phyloP scores from a whole-genome alignment of 2,888 invertebrate genomes.

The Cheilosia pagana region DNA sequence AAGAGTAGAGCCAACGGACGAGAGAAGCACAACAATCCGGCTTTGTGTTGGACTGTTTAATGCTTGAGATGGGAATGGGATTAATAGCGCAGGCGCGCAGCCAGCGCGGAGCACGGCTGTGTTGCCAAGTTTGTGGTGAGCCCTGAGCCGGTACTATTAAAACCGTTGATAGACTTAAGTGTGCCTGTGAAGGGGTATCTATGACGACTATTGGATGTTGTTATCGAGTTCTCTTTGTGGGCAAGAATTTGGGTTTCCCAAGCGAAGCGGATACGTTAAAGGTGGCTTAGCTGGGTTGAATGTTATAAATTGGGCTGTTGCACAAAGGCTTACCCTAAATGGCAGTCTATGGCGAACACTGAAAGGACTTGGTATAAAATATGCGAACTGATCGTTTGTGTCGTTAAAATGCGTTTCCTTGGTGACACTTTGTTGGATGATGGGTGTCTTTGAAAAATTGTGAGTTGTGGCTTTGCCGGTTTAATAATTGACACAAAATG shows the following conservation, averaged over 20 bases:
- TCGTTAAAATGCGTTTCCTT: too few relatives aligned
- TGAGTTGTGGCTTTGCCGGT: too few relatives aligned
- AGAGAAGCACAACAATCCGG: slow-evolving; percentile 22
- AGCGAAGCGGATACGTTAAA: slow-evolving; percentile 34
- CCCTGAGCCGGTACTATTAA: not conserved
- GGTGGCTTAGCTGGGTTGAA: slow-evolving; percentile 13
- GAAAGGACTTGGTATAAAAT: not conserved
- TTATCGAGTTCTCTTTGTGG: slow-evolving; percentile 18
- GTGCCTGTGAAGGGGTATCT: not conserved
- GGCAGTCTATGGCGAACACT: slow-evolving; percentile 25
- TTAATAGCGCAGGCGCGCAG: too few relatives aligned
- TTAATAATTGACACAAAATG: too few relatives aligned
- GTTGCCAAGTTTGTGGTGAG: slow-evolving; percentile 57
- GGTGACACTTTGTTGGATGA: too few relatives aligned
- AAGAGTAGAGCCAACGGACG: not conserved
- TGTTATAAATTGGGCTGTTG: slow-evolving; percentile 28
- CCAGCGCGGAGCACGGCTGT: not conserved
- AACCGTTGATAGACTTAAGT: slow-evolving; percentile 1
- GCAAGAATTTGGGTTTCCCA: slow-evolving; percentile 60
- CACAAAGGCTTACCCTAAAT: slow-evolving; percentile 29
- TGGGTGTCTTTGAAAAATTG: too few relatives aligned
- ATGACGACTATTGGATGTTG: slow-evolving; percentile 3
- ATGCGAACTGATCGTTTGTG: slow-evolving; percentile 21
- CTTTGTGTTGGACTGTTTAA: slow-evolving; percentile 2
- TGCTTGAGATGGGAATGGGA: slow-evolving; percentile 26